Evolutionary conservation across 2,888 invertebrate species (phyloP).

Genomic region (Idaea aversata): DNA sequence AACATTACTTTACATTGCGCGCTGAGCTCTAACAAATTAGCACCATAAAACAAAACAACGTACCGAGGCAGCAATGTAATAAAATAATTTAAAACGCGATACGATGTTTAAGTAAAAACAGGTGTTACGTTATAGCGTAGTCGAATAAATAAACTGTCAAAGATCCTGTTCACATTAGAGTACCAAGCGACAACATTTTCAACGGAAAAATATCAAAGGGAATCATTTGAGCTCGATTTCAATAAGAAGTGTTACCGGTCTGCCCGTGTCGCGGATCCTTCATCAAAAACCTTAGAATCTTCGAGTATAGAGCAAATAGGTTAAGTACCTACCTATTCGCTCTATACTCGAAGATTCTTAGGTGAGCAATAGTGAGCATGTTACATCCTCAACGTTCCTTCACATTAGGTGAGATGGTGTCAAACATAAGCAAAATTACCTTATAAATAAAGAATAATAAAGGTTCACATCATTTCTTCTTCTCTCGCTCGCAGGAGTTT

Average conservation of each 20-base stretch:
- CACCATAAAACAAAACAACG: neutral
- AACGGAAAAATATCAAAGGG: neutral
- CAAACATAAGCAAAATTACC: too few species aligned
- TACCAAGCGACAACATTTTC: neutral
- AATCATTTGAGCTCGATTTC: neutral
- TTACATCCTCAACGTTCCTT: too few species aligned
- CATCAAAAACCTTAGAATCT: too few species aligned
- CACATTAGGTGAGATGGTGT: too few species aligned
- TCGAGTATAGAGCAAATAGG: too few species aligned
- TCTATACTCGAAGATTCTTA: too few species aligned
- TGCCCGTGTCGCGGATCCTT: too few species aligned
- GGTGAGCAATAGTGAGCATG: too few species aligned
- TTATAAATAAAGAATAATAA: too few species aligned
- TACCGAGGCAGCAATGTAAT: neutral
- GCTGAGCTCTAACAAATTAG: slow-evolving; percentile 1
- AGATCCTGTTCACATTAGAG: neutral
- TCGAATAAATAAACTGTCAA: neutral
- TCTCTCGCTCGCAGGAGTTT: too few species aligned
- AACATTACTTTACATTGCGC: slow-evolving; percentile 1
- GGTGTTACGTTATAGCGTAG: neutral
- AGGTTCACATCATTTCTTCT: too few species aligned
- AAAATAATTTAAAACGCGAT: neutral
- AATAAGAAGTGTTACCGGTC: neutral
- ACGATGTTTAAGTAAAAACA: slow-evolving; percentile 1
- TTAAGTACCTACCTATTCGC: too few species aligned